phyloP scores from a whole-genome alignment of 1,140 invertebrate species.

The Mesaphorura yosii region DNA sequence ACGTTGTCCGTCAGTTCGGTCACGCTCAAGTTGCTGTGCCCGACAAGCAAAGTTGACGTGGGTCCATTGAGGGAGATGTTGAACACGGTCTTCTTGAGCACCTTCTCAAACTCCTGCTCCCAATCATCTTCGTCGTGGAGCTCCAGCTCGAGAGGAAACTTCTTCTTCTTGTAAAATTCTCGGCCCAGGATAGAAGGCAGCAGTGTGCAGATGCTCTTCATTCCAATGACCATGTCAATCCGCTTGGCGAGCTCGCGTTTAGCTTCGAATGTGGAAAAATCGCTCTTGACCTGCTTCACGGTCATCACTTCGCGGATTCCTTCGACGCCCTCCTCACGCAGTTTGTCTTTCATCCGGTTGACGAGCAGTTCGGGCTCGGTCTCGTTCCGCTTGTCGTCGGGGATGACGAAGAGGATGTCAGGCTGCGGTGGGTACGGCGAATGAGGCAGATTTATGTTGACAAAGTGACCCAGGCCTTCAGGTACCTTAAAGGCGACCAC shows the following conservation, averaged over 20 bases:
- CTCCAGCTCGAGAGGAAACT: slow-evolving; percentile 12
- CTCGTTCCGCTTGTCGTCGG: slow-evolving; percentile 13
- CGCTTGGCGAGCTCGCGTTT: slow-evolving; percentile 23
- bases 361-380: slow-evolving; percentile 21
- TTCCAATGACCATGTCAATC: slow-evolving; percentile 20
- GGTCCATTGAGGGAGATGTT: slow-evolving; percentile 21
- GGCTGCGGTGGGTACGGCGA: slow-evolving; percentile 5
- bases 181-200: slow-evolving; percentile 19
- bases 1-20: slow-evolving; percentile 23
- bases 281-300: slow-evolving; percentile 23
- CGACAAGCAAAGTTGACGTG: slow-evolving; percentile 20
- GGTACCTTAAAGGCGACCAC: slow-evolving; percentile 24
- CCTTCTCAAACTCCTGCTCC: slow-evolving; percentile 7
- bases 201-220: slow-evolving; percentile 18
- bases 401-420: slow-evolving; percentile 20
- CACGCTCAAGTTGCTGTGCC: slow-evolving; percentile 15
- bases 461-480: slow-evolving; percentile 12
- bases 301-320: slow-evolving; percentile 26
- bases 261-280: slow-evolving; percentile 26
- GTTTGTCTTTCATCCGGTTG: slow-evolving; percentile 15
- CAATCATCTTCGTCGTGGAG: slow-evolving; percentile 9
- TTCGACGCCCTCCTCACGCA: slow-evolving; percentile 9
- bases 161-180: slow-evolving; percentile 28
- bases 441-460: slow-evolving; percentile 22
- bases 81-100: slow-evolving; percentile 19